Evolutionary conservation across 2,113 vertebrate genomes (phyloP), one percentile per base, ranked within the genome.

Genomic region (Pristiophorus japonicus): DNA sequence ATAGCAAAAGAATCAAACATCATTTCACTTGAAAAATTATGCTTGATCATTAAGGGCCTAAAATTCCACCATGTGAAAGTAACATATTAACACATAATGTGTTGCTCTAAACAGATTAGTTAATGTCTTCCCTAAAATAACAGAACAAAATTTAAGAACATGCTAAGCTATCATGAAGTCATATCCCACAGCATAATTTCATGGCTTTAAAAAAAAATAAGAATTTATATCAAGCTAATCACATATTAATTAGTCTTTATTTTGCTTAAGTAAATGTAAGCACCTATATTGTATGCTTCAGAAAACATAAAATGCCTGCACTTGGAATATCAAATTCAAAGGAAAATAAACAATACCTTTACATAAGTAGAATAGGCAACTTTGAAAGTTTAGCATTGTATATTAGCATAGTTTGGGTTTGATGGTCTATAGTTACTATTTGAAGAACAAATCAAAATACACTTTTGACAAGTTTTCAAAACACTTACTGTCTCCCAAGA

Each of bases 251-350:
- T 94, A 67, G 42, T 45, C 38, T 47, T 63, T 4, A 45, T 10
- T 94, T 47, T 94, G 93, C 42, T 70, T 94, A 47, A 70, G 62
- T 65, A 93, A 42, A 85, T 85, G 81, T 24, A 85, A 84, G 42
- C n/a, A 24, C 22, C 81, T 47, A 47, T 42, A 85, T 22, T 85
- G 24, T 24, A 24, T 84, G 78, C 45, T 45, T 84, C 55, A 55
- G 85, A 55, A 59, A 90, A 59, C 34, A 85, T 18, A 85, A 47
- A 85, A 85, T 45, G 45, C 38, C 10, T 22, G 81, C 38, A 85
- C 24, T 47, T 85, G n/a, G 51, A 30, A 91, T 55, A 91, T 63
- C 34, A 59, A 91, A 30, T 59, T 91, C 3, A n/a, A 22, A 85
- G 38, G 27, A 34, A 91, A 55, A 59, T 55, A 90, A 55, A 90